Base-by-base conservation (phyloP, 53 echinoderm and acorn worm genomes). In the Luidia sarsii region DNA sequence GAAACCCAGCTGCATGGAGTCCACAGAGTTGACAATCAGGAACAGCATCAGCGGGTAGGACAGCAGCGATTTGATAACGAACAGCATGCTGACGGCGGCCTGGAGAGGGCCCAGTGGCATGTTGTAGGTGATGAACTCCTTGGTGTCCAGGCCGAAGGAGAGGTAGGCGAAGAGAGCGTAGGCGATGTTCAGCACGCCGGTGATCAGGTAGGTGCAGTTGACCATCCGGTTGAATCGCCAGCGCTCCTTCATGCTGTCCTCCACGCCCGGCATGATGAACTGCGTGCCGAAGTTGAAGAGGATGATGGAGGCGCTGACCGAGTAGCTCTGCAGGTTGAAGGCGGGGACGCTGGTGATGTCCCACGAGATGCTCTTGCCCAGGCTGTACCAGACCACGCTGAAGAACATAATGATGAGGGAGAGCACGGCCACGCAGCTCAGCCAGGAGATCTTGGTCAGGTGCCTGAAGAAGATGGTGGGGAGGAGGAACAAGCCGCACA, bases 51-150 rank as follows among this genome's bases (percentile, higher is more conserved):
- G 53, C 22, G 96, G 97, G 62, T 93, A 97, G 20, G 97, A 94
- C 4, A 97, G 84, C 49, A 91, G 69, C 14, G 97, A 97, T 63
- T 97, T 97, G 60, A 97, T 85, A 33, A 93, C 97, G 51, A 97
- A 97, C 20, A 97, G 61, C 62, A 88, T 71, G 39, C 97, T 97
- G 23, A 97, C 97, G 14, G 74, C 80, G 10, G 83, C 83, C 65
- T 97, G 91, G 7, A 97, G 67, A 2, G 90, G 68, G 33, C 93
- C 93, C 14, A 86, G 52, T 5, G 88, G 90, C 93, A 97, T 92
- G 71, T 93, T 97, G 79, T 97, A 97, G 9, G 97, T 97, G 73
- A 97, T 93, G 55, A 97, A 97, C 56, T 97, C 97, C 48, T 88
- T 68, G 6, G 97, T 97, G 11, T 90, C 67, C 7, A 93, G 84